Evolutionary conservation across 2,113 vertebrate genomes (phyloP), one percentile per base, ranked within the genome.

Genomic region (Daboia siamensis): DNA sequence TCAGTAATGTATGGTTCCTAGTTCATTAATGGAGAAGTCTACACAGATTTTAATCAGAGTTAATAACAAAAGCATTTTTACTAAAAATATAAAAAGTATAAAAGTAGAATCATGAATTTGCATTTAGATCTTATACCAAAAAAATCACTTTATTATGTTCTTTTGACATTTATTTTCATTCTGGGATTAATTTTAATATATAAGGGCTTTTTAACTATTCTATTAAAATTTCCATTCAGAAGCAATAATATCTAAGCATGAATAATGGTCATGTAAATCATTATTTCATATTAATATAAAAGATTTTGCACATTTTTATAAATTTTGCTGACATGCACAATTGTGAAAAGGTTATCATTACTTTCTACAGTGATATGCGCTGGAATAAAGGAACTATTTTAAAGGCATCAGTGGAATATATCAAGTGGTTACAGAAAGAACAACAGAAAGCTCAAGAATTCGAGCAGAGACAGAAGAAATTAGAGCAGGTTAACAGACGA

Each of bases 321-420:
- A 98, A 98, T 99, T 99, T 98, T 98, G 98, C 98, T 98, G 98
- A 99, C 98, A 98, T 96, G 97, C 97, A 97, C 97, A 97, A 97
- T 98, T 98, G 97, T 98, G 98, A 98, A 99, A 99, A 98, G 98
- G 98, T 99, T 98, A 99, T 98, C 98, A 98, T 97, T 98, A 96
- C 97, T 93, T 97, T 97, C 97, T 97, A 94, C 98, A 99, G 99
- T 96, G 99, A 99, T 98, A 99, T 99, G 98, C 99, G 99, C 96
- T 99, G 99, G 99, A 99, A 99, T 98, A 99, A 99, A 99, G 99
- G 99, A 95, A 99, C 99, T 96, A 99, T 99, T 98, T 98, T 99
- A 95, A 99, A 99, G 97, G 99, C 99, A 97, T 99, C 99, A 11
- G 99, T 99, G 97, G 99, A 99, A 98, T 99, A 99, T 98, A 99